A percentile compares a stretch with the other conserved stretches of the same genome.
These are phyloP conservation scores for Sebastes dallii DNA, from an alignment of 2,797 vertebrate genomes.

Conservation along the genomic window DNA sequence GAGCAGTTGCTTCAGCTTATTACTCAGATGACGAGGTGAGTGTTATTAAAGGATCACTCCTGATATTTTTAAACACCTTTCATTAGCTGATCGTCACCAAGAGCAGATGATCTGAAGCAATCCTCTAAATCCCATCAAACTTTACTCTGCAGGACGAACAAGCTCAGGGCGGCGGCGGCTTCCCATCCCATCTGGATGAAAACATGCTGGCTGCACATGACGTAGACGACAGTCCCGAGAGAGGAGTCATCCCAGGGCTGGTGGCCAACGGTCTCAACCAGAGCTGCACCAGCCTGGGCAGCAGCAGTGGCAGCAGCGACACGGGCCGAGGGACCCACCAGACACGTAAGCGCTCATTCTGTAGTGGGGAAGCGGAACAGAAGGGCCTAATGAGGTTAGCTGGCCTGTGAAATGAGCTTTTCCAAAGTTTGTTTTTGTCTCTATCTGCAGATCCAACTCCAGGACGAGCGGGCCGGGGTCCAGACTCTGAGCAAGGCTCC, in stretches of 20 bases:
- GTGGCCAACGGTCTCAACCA: slow-evolving; percentile 88
- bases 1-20: slow-evolving; percentile 88
- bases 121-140: neutral
- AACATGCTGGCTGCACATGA: slow-evolving; percentile 77
- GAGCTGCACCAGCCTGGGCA: slow-evolving; percentile 94
- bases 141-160: slow-evolving; percentile 84
- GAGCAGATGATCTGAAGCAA: neutral
- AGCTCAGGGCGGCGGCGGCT: slow-evolving; percentile 78
- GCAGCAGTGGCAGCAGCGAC: slow-evolving; percentile 93
- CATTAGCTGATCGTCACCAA: neutral
- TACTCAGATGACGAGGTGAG: slow-evolving; percentile 97
- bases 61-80: neutral
- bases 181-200: slow-evolving; percentile 89
- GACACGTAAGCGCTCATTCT: slow-evolving; percentile 76
- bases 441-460: slow-evolving; percentile 68
- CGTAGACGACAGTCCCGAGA: slow-evolving; percentile 76
- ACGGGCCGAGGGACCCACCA: slow-evolving; percentile 82
- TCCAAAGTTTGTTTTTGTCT: neutral
- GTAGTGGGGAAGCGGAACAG: neutral
- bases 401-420: neutral
- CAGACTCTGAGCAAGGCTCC: slow-evolving; percentile 90
- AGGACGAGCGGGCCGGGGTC: slow-evolving; percentile 82
- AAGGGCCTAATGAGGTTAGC: neutral
- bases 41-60: accelerated
- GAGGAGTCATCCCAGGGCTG: slow-evolving; percentile 77